Conservation (phyloP, 2,888 invertebrate species). For the Hypomecis atomaria region DNA sequence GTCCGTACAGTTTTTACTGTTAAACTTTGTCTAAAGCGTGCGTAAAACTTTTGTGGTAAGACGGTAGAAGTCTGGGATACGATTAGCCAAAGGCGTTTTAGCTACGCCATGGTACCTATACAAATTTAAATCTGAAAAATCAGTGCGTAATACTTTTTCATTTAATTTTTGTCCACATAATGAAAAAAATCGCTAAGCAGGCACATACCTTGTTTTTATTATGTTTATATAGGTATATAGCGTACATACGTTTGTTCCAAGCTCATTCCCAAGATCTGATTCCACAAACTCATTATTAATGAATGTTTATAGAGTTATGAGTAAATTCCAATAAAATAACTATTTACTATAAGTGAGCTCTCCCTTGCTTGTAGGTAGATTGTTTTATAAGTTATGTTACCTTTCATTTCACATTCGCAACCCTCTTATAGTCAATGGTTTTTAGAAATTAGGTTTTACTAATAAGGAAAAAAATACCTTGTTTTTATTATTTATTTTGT, state of each 20-base stretch:
- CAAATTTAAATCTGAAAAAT: too few species aligned
- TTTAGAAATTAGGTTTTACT: slow-evolving; percentile 78
- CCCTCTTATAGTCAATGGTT: slow-evolving; percentile 80
- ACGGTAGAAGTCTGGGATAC: too few species aligned
- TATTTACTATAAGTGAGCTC: slow-evolving; percentile 77
- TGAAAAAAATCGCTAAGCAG: too few species aligned
- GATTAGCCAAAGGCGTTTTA: too few species aligned
- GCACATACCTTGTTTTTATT: too few species aligned
- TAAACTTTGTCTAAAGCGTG: too few species aligned
- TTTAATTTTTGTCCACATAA: too few species aligned
- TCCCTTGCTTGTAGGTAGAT: slow-evolving; percentile 81
- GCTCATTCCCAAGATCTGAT: slow-evolving; percentile 43
- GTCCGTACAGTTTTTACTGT: too few species aligned
- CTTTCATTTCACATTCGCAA: slow-evolving; percentile 71
- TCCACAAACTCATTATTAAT: slow-evolving; percentile 75
- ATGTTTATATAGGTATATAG: too few species aligned
- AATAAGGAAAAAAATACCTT: slow-evolving; percentile 77
- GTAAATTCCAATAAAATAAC: slow-evolving; percentile 80
- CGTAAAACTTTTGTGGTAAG: too few species aligned
- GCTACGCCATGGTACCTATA: too few species aligned
- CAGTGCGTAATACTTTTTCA: too few species aligned
- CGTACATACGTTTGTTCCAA: background rate
- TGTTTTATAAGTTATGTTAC: slow-evolving; percentile 76
- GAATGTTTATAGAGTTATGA: slow-evolving; percentile 75
- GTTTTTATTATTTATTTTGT: slow-evolving; percentile 85